Conservation (phyloP, 2,797 vertebrate species). For the Aeoliscus strigatus region DNA sequence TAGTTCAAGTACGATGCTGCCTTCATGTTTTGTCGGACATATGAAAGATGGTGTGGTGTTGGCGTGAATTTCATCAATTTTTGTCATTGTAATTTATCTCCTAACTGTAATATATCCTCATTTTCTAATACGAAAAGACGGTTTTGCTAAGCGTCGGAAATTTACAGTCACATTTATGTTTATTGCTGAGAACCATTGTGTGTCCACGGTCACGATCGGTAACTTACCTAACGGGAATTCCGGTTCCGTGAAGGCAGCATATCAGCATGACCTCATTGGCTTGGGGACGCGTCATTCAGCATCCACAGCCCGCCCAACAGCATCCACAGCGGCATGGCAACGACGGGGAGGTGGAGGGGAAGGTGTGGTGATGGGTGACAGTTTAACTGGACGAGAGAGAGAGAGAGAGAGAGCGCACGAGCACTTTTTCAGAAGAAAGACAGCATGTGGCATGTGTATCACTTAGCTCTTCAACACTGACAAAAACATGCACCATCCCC, state of each 20-base stretch:
- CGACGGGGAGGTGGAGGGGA: conserved; percentile 26
- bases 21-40: no score
- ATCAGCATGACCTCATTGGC: conserved; percentile 29
- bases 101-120: no score
- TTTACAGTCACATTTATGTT: conserved; percentile 7
- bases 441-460: conserved; percentile 12
- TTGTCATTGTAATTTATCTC: no score
- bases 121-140: no score
- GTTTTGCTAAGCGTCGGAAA: conserved; percentile 4
- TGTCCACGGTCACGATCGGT: conserved; percentile 35
- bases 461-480: conserved; percentile 16
- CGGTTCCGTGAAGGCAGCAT: conserved; percentile 23
- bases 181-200: conserved; percentile 28
- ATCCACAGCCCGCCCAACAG: conserved; percentile 38
- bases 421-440: conserved; percentile 21
- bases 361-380: conserved; percentile 42
- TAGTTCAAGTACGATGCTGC: no score
- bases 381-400: conserved; percentile 41
- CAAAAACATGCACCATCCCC: conserved; percentile 56
- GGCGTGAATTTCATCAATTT: no score
- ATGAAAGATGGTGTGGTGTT: no score
- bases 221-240: conserved; percentile 46
- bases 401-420: neutral
- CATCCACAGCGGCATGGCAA: conserved; percentile 46
- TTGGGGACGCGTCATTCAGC: conserved; percentile 34